Conservation (phyloP, 2,113 vertebrate genomes). For the Axis porcinus region DNA sequence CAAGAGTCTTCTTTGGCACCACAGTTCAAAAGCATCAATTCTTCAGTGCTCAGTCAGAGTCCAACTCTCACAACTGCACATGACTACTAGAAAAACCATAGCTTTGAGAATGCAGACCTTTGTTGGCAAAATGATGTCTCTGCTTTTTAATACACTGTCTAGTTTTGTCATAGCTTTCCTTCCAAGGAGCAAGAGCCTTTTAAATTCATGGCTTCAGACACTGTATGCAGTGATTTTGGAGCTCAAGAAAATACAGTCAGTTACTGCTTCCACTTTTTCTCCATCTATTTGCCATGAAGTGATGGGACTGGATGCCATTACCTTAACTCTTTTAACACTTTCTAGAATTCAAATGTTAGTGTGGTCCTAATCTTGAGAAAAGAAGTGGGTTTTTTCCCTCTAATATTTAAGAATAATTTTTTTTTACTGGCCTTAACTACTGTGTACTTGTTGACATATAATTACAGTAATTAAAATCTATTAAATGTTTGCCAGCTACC, state of each 20-base stretch:
- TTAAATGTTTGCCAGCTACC: not conserved
- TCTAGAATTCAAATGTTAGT: not conserved
- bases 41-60: not conserved
- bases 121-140: not conserved
- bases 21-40: not conserved
- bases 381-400: not conserved
- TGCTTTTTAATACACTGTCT: not conserved
- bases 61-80: not conserved
- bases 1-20: not conserved
- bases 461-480: conserved; percentile 33
- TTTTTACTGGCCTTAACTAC: not conserved
- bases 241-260: not conserved
- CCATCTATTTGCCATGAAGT: not conserved
- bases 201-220: not conserved
- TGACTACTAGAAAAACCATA: not conserved
- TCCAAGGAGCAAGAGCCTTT: not conserved
- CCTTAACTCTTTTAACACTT: not conserved
- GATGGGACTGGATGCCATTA: not conserved
- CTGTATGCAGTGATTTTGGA: not conserved
- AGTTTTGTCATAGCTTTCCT: not conserved
- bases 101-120: not conserved
- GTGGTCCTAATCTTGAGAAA: not conserved
- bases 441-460: not conserved
- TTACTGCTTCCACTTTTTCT: not conserved
- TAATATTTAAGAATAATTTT: not conserved